Evolutionary conservation across 2,113 vertebrate genomes (phyloP), one percentile per base, ranked within the genome.

Genomic region (Progne subis): DNA sequence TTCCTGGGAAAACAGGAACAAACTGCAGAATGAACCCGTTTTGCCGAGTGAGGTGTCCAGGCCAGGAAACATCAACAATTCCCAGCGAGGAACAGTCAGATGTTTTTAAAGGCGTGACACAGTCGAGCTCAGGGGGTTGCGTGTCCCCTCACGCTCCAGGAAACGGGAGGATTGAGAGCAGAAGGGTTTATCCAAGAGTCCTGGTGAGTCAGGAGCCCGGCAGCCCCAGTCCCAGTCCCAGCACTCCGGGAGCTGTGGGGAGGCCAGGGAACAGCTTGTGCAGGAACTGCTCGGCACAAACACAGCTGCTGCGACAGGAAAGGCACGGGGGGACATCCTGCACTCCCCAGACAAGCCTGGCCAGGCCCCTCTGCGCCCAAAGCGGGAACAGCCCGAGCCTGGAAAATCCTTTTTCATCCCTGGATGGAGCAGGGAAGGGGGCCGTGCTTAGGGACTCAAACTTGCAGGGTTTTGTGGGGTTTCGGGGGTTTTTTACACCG

Each of bases 1-100:
- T 94, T 70, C 94, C 85, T 83, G 82, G 67, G 87, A 90, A 95
- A 95, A 82, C 24, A 46, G 55, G 18, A 87, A 72, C 47, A 20
- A 82, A 52, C 34, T 57, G 34, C 55, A 70, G 34, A 83, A 61
- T 8, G 29, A 92, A 23, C 32, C 21, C 26, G 9, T 39, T 65
- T 71, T 88, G 49, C 32, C 8, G 25, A 75, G 44, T 7, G 28
- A 71, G 61, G 41, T 26, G 31, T 9, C 84, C 56, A 68, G 50
- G 46, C 37, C 61, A 87, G 70, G 77, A 91, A 82, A 50, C 25
- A 23, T 8, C 39, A 60, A 18, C 44, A 55, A 23, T 37, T 72
- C 76, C 88, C 82, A 52, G 41, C 1, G 15, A 80, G 81, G 77
- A 60, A 41, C 15, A 71, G 23, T 34, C 13, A 37, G 56, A n/a